Base-by-base conservation (phyloP, 2,888 invertebrate species). In the Drosophila fulvimacula region DNA sequence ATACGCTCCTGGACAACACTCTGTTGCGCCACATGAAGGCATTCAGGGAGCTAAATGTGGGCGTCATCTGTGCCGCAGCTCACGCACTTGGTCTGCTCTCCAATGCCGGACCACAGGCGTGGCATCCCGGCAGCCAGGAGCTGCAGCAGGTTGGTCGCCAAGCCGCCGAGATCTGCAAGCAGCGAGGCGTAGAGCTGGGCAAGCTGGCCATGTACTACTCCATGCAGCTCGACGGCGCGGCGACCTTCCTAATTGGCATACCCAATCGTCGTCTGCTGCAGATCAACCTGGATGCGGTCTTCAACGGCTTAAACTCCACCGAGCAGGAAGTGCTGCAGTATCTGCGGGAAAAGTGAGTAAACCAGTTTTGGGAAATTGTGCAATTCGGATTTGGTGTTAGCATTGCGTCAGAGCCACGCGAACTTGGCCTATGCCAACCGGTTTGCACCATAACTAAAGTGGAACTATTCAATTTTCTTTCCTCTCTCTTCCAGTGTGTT, bases 71-170 rank as follows among this genome's bases (percentile, higher is more conserved):
- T 91, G 98, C 97, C 0, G 95, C 97, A 0, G 95, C 95, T 0
- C 95, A 96, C 10, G 95, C 95, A 1, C 96, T 98, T 96, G 97
- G 98, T 5, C 93, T 98, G 27, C 93, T 98, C 42, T 95, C 96
- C 13, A 96, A 95, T 91, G 91, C 92, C 51, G 97, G 96, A 0
- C 96, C 96, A 1, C 96, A 94, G 69, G 82, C 92, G 1, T 98
- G 98, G 97, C 97, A 98, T 92, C 96, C 96, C 3, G 96, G 96
- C 4, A 92, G 93, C 39, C 93, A 95, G 27, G 93, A 95, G 57
- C 68, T 83, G 13, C 84, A 75, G 65, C 68, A 69, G 5, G 34
- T 88, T 21, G 88, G 85, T 44, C 81, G 74, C n/a, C 79, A 94
- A 76, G 96, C 96, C 3, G 93, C 94, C 0, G 93, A 94, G n/a